Evolutionary conservation across 2,113 vertebrate genomes (phyloP), one percentile per base, ranked within the genome.

Genomic region (Brachionichthys hirsutus): DNA sequence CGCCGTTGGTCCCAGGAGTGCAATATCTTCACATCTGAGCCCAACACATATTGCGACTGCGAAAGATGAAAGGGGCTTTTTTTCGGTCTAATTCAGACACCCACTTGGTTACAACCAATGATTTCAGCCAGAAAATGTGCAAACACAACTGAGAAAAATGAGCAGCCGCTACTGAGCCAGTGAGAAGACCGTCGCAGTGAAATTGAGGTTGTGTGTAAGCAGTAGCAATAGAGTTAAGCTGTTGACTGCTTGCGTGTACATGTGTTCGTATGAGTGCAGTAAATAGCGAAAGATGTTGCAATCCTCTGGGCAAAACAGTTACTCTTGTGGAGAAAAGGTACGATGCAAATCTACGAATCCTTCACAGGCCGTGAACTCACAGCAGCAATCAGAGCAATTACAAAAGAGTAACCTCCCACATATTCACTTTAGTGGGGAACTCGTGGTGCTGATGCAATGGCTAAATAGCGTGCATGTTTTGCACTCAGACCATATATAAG

Each of bases 101-200:
- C 65, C 12, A 18, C 24, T 73, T 13, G 38, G 43, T 78, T 57
- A 65, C 41, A 72, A 66, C 56, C 56, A 24, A 54, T 30, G 35
- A 68, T 74, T 77, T 70, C 55, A 69, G 73, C 58, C 67, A 61
- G 62, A 59, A 70, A 71, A 82, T 40, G 75, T 81, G 75, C 42
- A 46, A 81, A 63, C 43, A 72, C 48, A 81, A 83, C 81, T 80
- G 77, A 75, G 75, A 80, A 82, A n/a, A 80, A 80, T 41, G 34
- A 83, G 59, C 71, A 73, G 54, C 40, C 4, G 12, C 48, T 66
- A 51, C 71, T 49, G 48, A 77, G 64, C 64, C 67, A 63, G 56
- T 30, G 54, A 56, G 36, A 36, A 54, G 30, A 47, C 46, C 17
- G 36, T 61, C 59, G 46, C 59, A 18, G 17, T 54, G 8, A 56